Base-by-base conservation (phyloP, 1,140 invertebrate species). In the Rhagoletis zephyria region DNA sequence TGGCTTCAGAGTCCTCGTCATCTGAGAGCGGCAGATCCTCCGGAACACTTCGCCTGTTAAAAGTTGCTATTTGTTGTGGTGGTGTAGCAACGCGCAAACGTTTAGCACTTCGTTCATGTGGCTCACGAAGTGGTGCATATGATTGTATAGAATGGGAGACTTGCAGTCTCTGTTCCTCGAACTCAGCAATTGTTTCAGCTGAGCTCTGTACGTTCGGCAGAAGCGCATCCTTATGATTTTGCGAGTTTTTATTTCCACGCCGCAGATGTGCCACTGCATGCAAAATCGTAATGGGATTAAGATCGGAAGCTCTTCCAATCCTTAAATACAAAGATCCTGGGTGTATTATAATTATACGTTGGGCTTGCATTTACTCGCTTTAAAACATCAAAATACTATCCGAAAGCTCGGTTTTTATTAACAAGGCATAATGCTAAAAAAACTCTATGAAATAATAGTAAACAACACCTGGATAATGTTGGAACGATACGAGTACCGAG, bases 261-360 rank as follows among this genome's bases (percentile, higher is more conserved):
- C 95, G 93, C 88, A 96, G n/a, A 51, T 81, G 45, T 95, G 97
- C 98, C 85, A 99, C 95, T 51, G 97, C 98, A 94, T 99, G 97
- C 14, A 98, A 94, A 67, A 98, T 94, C 14, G 95, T 96, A 64
- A 96, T 94, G 56, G 98, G 98, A 92, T 97, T 96, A 2, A 97
- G 93, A 93, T 99, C 98, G 0, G 97, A 97, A 7, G 98, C 97
- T 91, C 97, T 93, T 3, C 98, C 98, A 90, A 99, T 97, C 81
- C 97, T 94, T 16, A 99, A 94, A 91, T 98, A 96, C 77, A 96
- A 95, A 0, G 98, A 99, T 9, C 98, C 98, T 85, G 98, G 98
- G 93, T 99, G 98, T 77, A 99, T 98, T n/a, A 99, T 96, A 65
- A 99, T 96, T 56, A 98, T 96, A 51, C 96, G 96, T 89, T 97